Evolutionary conservation across 2,888 invertebrate species (phyloP).

Genomic region (Hecatera dysodea): DNA sequence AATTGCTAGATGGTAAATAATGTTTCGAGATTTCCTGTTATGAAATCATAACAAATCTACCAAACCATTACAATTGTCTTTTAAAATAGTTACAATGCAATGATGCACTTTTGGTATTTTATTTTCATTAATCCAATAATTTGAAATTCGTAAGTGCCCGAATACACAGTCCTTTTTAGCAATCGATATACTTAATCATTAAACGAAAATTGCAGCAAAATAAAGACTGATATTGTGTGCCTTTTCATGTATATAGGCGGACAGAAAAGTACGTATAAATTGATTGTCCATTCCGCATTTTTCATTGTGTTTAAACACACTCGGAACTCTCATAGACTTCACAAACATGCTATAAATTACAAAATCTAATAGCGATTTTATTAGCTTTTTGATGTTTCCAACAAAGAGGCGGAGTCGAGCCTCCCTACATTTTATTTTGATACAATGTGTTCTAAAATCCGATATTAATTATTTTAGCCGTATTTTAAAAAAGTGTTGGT

Average conservation of each 20-base stretch:
- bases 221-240: background rate
- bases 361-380: constrained; percentile 39
- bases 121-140: background rate
- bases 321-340: background rate
- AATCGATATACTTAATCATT: background rate
- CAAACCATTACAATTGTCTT: background rate
- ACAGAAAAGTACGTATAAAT: background rate
- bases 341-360: constrained; percentile 12
- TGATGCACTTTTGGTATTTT: background rate
- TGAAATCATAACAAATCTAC: background rate
- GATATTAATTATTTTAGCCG: background rate
- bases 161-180: constrained; percentile 19
- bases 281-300: too few relatives aligned
- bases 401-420: constrained; percentile 3
- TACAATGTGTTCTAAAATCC: constrained; percentile 27
- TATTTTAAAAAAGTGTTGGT: constrained; percentile 4
- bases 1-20: background rate
- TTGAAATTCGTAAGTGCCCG: background rate
- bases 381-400: constrained; percentile 16
- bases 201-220: background rate
- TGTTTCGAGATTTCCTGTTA: background rate
- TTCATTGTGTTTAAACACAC: background rate
- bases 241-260: background rate
- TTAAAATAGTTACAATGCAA: constrained; percentile 1
- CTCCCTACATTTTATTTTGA: constrained; percentile 1